phyloP scores from a whole-genome alignment of 2,797 vertebrate genomes.

The Characodon lateralis region DNA sequence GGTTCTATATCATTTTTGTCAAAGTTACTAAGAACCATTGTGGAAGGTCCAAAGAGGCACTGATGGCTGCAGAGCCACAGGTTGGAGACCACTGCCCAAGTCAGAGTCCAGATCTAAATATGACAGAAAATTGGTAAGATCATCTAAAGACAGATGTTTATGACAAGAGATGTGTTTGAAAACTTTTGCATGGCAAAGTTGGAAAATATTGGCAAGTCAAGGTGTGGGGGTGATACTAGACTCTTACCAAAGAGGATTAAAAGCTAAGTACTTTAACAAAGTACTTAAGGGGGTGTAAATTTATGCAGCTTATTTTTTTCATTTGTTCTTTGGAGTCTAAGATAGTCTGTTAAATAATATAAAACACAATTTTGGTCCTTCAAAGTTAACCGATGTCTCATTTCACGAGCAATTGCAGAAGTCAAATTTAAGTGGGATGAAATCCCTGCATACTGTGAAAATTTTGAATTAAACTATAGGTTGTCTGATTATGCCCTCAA shows the following conservation, averaged over 20 bases:
- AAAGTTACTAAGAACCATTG: background rate
- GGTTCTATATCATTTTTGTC: background rate
- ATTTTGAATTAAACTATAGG: background rate
- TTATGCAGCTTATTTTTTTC: background rate
- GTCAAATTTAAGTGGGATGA: background rate
- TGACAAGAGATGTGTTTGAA: background rate
- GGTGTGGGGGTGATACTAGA: too few species aligned
- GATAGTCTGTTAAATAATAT: background rate
- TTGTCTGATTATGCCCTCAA: background rate
- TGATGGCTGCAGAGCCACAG: background rate
- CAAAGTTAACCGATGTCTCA: background rate
- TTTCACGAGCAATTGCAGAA: background rate
- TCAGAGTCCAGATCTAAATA: background rate
- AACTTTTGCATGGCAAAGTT: too few species aligned
- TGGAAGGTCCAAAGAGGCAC: background rate
- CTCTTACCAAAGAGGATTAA: too few species aligned
- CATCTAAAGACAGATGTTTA: background rate
- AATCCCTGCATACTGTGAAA: background rate
- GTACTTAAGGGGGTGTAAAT: background rate
- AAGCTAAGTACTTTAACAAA: too few species aligned
- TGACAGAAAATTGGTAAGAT: background rate
- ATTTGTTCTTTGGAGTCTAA: background rate
- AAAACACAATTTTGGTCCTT: background rate
- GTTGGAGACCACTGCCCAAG: background rate
- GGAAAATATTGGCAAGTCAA: too few species aligned